A percentile compares a stretch with the other conserved stretches of the same genome.
phyloP scores from a whole-genome alignment of 1,140 invertebrate genomes.

The Plectrocnemia conspersa region DNA sequence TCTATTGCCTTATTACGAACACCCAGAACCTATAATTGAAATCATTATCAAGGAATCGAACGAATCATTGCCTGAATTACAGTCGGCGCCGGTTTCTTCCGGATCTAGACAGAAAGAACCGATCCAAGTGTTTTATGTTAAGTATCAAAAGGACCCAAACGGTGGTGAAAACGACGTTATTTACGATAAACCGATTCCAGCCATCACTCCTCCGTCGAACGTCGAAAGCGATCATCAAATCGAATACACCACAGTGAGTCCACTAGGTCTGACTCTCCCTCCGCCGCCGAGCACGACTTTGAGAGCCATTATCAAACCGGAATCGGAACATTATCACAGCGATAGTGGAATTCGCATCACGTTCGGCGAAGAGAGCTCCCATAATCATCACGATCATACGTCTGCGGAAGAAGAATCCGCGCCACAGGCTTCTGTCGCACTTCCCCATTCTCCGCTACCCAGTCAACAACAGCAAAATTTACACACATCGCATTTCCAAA shows the following conservation, averaged over 20 bases:
- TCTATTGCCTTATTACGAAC: slow-evolving; percentile 62
- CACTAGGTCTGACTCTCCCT: slow-evolving; percentile 45
- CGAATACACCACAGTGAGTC: slow-evolving; percentile 44
- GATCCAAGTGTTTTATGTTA: slow-evolving; percentile 84
- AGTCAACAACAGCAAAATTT: slow-evolving; percentile 37
- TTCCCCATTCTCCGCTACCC: slow-evolving; percentile 46
- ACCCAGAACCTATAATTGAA: slow-evolving; percentile 84
- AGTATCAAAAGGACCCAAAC: slow-evolving; percentile 77
- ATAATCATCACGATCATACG: slow-evolving; percentile 51
- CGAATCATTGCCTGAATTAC: slow-evolving; percentile 68
- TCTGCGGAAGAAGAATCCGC: slow-evolving; percentile 54
- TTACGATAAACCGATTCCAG: slow-evolving; percentile 71
- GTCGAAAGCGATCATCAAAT: slow-evolving; percentile 57
- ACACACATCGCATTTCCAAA: slow-evolving; percentile 24
- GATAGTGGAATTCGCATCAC: slow-evolving; percentile 70
- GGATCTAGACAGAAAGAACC: slow-evolving; percentile 68
- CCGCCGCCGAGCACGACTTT: slow-evolving; percentile 68
- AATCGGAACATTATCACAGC: slow-evolving; percentile 74
- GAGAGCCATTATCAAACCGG: slow-evolving; percentile 75
- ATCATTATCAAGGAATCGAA: slow-evolving; percentile 88
- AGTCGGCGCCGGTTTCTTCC: slow-evolving; percentile 56
- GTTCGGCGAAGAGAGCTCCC: slow-evolving; percentile 58
- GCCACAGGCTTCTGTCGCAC: slow-evolving; percentile 55
- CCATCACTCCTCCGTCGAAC: slow-evolving; percentile 61
- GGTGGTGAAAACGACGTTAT: slow-evolving; percentile 62